Percentiles rank a stretch among this genome's conserved stretches.
Evolutionary conservation across 2,888 invertebrate species (phyloP).

Genomic region (Orthosia cruda): DNA sequence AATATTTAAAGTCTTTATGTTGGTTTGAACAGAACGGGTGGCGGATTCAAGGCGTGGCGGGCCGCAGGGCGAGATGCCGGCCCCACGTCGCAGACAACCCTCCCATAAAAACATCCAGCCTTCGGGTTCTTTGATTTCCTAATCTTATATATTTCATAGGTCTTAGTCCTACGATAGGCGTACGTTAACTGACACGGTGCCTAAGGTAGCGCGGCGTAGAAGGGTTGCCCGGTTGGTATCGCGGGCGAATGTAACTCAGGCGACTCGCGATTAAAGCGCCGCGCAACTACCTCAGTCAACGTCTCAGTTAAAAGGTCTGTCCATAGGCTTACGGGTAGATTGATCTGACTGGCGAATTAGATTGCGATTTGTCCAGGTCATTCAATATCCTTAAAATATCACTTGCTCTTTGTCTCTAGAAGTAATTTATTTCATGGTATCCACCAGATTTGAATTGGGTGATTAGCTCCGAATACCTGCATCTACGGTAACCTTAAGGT

Average conservation of each 20-base stretch:
- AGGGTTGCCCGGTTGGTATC: background rate
- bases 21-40: slow-evolving; percentile 10
- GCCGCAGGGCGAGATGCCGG: slow-evolving; percentile 18
- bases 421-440: background rate
- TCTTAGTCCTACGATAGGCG: background rate
- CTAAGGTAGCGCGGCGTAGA: background rate
- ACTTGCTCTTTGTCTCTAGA: background rate
- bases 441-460: too few relatives aligned
- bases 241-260: background rate
- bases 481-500: too few relatives aligned
- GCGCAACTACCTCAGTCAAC: background rate
- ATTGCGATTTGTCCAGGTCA: too few relatives aligned
- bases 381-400: background rate
- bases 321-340: background rate
- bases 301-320: background rate
- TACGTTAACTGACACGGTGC: background rate
- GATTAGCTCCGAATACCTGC: too few relatives aligned
- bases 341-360: background rate
- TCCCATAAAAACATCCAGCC: slow-evolving; percentile 5
- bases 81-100: slow-evolving; percentile 19
- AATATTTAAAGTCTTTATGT: background rate
- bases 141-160: background rate
- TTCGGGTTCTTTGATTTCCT: slow-evolving; percentile 30
- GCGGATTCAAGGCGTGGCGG: slow-evolving; percentile 28
- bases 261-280: too few relatives aligned